Conservation (phyloP, 2,797 vertebrate genomes). For the Coranthus polyacanthus region DNA sequence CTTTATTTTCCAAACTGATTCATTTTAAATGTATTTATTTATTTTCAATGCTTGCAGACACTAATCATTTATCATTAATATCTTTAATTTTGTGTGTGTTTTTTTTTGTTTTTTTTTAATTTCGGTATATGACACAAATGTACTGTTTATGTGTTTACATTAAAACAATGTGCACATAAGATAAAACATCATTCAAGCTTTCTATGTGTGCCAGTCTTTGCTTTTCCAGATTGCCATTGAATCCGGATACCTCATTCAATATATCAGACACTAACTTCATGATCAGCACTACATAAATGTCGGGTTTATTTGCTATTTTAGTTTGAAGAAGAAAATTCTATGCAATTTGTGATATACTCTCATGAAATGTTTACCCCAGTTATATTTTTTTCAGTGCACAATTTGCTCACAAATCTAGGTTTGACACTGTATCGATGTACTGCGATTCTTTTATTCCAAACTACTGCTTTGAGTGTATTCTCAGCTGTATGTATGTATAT, state of each 20-base stretch:
- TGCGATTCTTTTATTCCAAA: slow-evolving; percentile 55
- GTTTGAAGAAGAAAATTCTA: slow-evolving; percentile 80
- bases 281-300: slow-evolving; percentile 41
- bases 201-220: slow-evolving; percentile 25
- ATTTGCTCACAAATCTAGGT: slow-evolving; percentile 54
- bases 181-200: slow-evolving; percentile 20
- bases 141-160: slow-evolving; percentile 32
- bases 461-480: slow-evolving; percentile 60
- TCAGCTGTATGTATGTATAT: slow-evolving; percentile 71
- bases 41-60: slow-evolving; percentile 44
- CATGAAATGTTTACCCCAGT: slow-evolving; percentile 57
- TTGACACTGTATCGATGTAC: slow-evolving; percentile 53
- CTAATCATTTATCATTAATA: slow-evolving; percentile 16
- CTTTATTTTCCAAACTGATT: slow-evolving; percentile 31
- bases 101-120: slow-evolving; percentile 1
- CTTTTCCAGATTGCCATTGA: slow-evolving; percentile 49
- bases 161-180: slow-evolving; percentile 26
- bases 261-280: slow-evolving; percentile 37
- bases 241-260: slow-evolving; percentile 71
- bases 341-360: slow-evolving; percentile 75
- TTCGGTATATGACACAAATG: slow-evolving; percentile 30
- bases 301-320: slow-evolving; percentile 60
- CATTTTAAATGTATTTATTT: slow-evolving; percentile 70
- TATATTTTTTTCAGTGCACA: slow-evolving; percentile 42
- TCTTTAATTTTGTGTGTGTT: background rate